Evolutionary conservation across 2,797 vertebrate genomes (phyloP), one percentile per base, ranked within the genome.

Genomic region (Aeoliscus strigatus): DNA sequence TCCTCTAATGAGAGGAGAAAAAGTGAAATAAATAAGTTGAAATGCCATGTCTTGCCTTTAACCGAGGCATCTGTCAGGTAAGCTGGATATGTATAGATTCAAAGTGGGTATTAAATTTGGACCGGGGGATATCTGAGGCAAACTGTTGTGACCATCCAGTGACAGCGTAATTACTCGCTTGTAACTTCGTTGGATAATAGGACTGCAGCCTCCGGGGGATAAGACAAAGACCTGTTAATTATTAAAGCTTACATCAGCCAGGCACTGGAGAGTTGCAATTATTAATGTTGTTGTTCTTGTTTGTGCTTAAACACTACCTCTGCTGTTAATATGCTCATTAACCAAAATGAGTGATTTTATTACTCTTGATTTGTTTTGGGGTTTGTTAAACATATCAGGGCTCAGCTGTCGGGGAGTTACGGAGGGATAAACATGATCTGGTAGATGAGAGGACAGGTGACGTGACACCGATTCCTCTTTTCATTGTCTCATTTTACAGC

Each of bases 221-320:
- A 80, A 88, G 83, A 89, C 86, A 88, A 85, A 85, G 89, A 87
- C 87, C 85, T 87, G 87, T 89, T 89, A 88, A 89, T 89, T 90
- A 90, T 90, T 90, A 88, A 90, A 86, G 84, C 89, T 89, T 88
- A 87, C 87, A 89, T 88, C 87, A 88, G 86, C 82, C 80, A 75
- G 81, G 83, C 80, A 81, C 87, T 77, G 74, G 84, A 88, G 88
- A 88, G 80, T 84, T 85, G 86, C 86, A 88, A 88, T 87, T 89
- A 89, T 89, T 89, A 88, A 89, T 88, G 87, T 89, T 89, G 87
- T 89, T 88, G 87, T 88, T 88, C 86, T 83, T 90, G 86, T 88
- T 88, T 88, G 85, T 89, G 82, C 86, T 88, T 88, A 87, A 89
- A 88, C 87, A 89, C 80, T 84, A 86, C 81, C 75, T 80, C 85